phyloP scores from a whole-genome alignment of 2,797 vertebrate species.

The Catamblyrhynchus diadema region DNA sequence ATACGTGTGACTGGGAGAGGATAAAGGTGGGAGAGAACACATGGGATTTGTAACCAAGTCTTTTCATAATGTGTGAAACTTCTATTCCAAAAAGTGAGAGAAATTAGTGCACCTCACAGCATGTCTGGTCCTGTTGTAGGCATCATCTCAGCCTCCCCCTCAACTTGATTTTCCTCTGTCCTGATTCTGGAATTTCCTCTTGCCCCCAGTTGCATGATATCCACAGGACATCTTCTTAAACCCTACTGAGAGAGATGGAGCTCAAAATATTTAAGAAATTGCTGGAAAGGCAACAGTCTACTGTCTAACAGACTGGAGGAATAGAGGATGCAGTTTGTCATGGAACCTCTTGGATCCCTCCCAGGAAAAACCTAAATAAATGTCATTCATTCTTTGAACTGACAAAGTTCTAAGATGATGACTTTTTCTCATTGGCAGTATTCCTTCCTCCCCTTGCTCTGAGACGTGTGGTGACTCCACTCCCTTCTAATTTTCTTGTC shows the following conservation, averaged over 20 bases:
- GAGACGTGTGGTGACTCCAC: neutral
- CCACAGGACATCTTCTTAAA: neutral
- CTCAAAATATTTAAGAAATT: neutral
- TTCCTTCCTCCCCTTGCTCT: neutral
- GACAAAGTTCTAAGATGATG: neutral
- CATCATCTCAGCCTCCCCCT: neutral
- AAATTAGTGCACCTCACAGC: neutral
- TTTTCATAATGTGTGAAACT: neutral
- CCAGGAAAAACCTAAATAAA: neutral
- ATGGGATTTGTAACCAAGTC: neutral
- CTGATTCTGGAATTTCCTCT: neutral
- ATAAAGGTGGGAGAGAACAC: neutral
- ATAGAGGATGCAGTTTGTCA: neutral
- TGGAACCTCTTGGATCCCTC: neutral
- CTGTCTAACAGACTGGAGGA: neutral
- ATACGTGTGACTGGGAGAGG: neutral
- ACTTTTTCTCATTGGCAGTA: neutral
- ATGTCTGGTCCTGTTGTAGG: neutral
- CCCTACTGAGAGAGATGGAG: neutral
- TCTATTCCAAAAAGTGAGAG: neutral
- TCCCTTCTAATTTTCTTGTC: neutral
- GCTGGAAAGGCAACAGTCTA: neutral
- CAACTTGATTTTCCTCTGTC: neutral
- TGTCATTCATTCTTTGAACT: neutral
- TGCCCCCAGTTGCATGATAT: accelerated